phyloP scores from a whole-genome alignment of 1,140 invertebrate species.

The Sitophilus oryzae region DNA sequence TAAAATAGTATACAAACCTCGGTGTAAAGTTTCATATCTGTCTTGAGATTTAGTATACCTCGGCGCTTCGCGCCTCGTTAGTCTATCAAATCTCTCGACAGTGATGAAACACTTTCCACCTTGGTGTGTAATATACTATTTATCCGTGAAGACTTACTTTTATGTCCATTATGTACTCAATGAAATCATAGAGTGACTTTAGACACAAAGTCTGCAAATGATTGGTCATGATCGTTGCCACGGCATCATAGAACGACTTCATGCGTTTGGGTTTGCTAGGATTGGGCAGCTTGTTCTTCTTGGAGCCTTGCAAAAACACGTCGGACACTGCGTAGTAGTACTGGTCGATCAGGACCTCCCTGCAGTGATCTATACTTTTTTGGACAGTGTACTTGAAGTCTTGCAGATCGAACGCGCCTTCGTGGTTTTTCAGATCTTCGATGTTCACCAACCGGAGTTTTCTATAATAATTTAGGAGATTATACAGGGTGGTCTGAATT shows the following conservation, averaged over 20 bases:
- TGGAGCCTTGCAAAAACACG: conserved; percentile 63
- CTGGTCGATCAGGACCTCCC: conserved; percentile 49
- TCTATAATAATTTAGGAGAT: conserved; percentile 37
- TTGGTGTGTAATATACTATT: no score
- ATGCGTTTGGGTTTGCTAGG: conserved; percentile 58
- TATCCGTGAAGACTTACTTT: no score
- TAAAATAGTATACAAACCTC: no score
- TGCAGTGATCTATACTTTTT: conserved; percentile 54
- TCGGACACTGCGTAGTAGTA: conserved; percentile 60
- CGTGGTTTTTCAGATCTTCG: conserved; percentile 48
- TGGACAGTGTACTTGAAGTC: conserved; percentile 53
- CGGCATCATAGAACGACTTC: conserved; percentile 75
- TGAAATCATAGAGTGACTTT: conserved; percentile 74
- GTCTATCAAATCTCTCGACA: no score
- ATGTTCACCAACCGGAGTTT: conserved; percentile 45
- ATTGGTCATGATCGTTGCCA: conserved; percentile 79
- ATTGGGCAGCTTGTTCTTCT: conserved; percentile 68
- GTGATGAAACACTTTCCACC: no score
- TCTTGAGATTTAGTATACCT: no score
- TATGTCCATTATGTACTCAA: conserved; percentile 68
- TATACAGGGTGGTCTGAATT: no score
- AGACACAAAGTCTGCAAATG: conserved; percentile 74
- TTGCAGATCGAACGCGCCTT: conserved; percentile 55
- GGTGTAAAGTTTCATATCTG: no score
- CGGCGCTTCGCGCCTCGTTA: no score